A percentile compares a stretch with the other conserved stretches of the same genome.
phyloP scores from a whole-genome alignment of 1,140 invertebrate genomes.

The Episyrphus balteatus region DNA sequence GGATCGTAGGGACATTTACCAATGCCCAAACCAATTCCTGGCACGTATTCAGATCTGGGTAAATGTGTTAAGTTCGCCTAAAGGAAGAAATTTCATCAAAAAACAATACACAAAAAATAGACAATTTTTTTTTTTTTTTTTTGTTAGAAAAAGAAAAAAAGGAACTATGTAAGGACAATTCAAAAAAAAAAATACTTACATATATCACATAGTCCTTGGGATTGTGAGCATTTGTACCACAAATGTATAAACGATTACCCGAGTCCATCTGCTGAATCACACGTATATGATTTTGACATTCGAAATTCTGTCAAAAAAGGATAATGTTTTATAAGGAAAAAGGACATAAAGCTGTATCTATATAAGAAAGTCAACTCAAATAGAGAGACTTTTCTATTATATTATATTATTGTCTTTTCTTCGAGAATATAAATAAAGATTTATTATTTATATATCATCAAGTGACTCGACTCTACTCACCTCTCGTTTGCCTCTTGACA shows the following conservation, averaged over 20 bases:
- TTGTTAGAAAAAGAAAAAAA: background rate
- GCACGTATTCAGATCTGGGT: constrained; percentile 61
- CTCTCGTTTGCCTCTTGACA: constrained; percentile 69
- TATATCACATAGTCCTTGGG: constrained; percentile 76
- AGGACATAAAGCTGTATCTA: background rate
- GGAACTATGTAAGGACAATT: background rate
- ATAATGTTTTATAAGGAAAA: no score
- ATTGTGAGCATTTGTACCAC: constrained; percentile 76
- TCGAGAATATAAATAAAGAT: no score
- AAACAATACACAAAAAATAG: no score
- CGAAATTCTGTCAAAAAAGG: constrained; percentile 52
- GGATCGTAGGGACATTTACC: constrained; percentile 84
- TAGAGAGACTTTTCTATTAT: no score
- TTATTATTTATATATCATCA: background rate
- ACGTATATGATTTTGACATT: constrained; percentile 73
- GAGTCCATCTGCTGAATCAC: constrained; percentile 73
- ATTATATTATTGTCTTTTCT: no score
- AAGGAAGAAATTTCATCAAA: constrained; percentile 12
- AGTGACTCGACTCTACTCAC: constrained; percentile 36
- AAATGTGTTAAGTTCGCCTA: constrained; percentile 62
- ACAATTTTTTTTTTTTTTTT: no score
- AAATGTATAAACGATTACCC: constrained; percentile 65
- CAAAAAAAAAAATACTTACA: constrained; percentile 43
- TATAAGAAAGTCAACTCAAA: no score
- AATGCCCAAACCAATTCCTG: constrained; percentile 68